Evolutionary conservation across 2,113 vertebrate species (phyloP).

Genomic region (Sceloporus tristichus): DNA sequence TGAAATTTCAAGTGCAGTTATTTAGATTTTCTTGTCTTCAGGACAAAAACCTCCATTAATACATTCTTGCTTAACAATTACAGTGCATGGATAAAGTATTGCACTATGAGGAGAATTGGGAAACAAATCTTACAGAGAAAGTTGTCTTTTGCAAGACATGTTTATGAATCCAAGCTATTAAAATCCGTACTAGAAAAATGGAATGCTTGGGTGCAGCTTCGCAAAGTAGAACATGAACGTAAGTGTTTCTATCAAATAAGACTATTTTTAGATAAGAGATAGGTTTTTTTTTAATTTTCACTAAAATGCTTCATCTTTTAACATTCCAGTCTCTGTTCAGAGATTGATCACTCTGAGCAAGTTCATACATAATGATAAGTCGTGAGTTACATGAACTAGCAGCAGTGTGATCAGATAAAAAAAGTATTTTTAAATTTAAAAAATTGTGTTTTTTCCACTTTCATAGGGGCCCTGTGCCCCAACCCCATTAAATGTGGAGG

Average conservation of each 20-base stretch:
- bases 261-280: neutral
- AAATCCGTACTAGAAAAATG: conserved; percentile 42
- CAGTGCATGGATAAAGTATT: conserved; percentile 64
- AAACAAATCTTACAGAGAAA: conserved; percentile 36
- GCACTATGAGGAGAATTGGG: conserved; percentile 36
- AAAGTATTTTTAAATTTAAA: neutral
- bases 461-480: too few relatives aligned
- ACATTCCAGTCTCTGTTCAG: neutral
- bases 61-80: conserved; percentile 50
- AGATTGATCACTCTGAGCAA: neutral
- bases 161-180: conserved; percentile 25
- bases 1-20: conserved; percentile 32
- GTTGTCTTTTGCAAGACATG: conserved; percentile 28
- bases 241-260: conserved; percentile 41
- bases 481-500: too few relatives aligned
- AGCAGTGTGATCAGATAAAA: neutral
- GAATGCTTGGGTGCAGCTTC: conserved; percentile 26
- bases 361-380: neutral
- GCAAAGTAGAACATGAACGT: conserved; percentile 39
- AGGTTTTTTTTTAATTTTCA: neutral
- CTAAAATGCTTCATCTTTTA: neutral
- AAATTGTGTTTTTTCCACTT: too few relatives aligned
- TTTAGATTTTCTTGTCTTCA: conserved; percentile 40
- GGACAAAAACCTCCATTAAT: conserved; percentile 19
- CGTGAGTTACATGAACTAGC: neutral